These are phyloP conservation scores for Phainopepla nitens DNA, from an alignment of 2,113 vertebrate species.

Conservation along the genomic window DNA sequence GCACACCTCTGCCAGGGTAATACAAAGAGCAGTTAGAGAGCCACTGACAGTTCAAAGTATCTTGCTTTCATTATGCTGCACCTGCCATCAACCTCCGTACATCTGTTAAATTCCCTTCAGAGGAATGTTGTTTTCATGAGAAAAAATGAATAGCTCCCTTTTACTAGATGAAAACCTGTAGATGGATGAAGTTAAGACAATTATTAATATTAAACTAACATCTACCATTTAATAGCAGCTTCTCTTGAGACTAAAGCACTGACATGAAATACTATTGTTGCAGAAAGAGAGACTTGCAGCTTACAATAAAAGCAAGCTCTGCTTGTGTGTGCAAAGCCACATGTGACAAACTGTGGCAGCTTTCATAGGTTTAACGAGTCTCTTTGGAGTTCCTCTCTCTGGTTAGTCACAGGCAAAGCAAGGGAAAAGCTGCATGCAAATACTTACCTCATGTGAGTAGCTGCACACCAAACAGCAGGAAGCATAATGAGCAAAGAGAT, in stretches of 20 bases:
- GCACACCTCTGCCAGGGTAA: slow-evolving; percentile 57
- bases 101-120: slow-evolving; percentile 69
- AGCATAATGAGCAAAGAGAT: slow-evolving; percentile 8
- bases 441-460: neutral
- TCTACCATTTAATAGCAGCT: slow-evolving; percentile 50
- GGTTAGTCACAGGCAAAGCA: slow-evolving; percentile 27
- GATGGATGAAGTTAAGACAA: slow-evolving; percentile 57
- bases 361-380: slow-evolving; percentile 50
- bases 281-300: slow-evolving; percentile 4
- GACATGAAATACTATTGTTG: slow-evolving; percentile 33
- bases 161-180: slow-evolving; percentile 49
- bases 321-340: slow-evolving; percentile 15
- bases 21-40: slow-evolving; percentile 60
- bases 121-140: slow-evolving; percentile 64
- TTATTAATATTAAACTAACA: slow-evolving; percentile 68
- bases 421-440: slow-evolving; percentile 2
- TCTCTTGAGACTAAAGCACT: slow-evolving; percentile 38
- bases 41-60: slow-evolving; percentile 69
- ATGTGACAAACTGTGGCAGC: slow-evolving; percentile 48
- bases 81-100: slow-evolving; percentile 58
- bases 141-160: slow-evolving; percentile 52
- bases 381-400: slow-evolving; percentile 50
- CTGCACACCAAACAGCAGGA: neutral
- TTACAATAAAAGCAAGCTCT: slow-evolving; percentile 22
- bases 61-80: slow-evolving; percentile 69